phyloP scores from a whole-genome alignment of 2,888 invertebrate species.

The Dicyrtoma fusca region DNA sequence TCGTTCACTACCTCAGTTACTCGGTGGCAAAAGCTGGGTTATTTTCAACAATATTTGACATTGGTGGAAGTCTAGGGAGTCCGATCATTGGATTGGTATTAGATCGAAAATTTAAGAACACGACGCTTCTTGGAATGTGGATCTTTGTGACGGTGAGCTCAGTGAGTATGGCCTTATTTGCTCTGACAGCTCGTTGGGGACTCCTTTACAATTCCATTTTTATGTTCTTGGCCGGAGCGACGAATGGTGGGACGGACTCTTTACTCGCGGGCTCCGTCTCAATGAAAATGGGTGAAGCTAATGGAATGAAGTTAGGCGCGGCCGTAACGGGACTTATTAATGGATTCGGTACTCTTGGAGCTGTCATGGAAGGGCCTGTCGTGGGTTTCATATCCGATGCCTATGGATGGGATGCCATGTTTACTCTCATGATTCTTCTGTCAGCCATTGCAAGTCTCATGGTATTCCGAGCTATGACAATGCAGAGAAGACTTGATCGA shows the following conservation, averaged over 20 bases:
- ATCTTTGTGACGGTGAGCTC: constrained; percentile 59
- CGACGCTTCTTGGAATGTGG: constrained; percentile 59
- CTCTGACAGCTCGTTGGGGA: constrained; percentile 60
- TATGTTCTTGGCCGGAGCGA: constrained; percentile 61
- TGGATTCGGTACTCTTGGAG: constrained; percentile 62
- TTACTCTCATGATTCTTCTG: constrained; percentile 60
- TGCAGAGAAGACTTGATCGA: constrained; percentile 51
- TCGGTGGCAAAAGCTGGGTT: constrained; percentile 60
- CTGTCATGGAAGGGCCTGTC: constrained; percentile 62
- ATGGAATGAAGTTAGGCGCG: constrained; percentile 60
- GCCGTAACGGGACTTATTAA: constrained; percentile 62
- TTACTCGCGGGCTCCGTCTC: constrained; percentile 61
- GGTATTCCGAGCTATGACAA: constrained; percentile 59
- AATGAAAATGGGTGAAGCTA: constrained; percentile 61
- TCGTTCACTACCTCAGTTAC: constrained; percentile 60
- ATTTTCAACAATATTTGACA: constrained; percentile 62
- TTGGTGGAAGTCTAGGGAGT: constrained; percentile 62
- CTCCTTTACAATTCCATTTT: constrained; percentile 59
- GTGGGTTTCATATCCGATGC: constrained; percentile 60
- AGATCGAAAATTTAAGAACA: constrained; percentile 60
- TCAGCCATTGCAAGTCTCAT: constrained; percentile 59
- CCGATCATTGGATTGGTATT: constrained; percentile 60
- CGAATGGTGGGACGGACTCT: constrained; percentile 62
- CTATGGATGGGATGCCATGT: constrained; percentile 62
- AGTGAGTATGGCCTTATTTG: constrained; percentile 59